phyloP scores from a whole-genome alignment of 2,113 vertebrate genomes.

The Naja naja region DNA sequence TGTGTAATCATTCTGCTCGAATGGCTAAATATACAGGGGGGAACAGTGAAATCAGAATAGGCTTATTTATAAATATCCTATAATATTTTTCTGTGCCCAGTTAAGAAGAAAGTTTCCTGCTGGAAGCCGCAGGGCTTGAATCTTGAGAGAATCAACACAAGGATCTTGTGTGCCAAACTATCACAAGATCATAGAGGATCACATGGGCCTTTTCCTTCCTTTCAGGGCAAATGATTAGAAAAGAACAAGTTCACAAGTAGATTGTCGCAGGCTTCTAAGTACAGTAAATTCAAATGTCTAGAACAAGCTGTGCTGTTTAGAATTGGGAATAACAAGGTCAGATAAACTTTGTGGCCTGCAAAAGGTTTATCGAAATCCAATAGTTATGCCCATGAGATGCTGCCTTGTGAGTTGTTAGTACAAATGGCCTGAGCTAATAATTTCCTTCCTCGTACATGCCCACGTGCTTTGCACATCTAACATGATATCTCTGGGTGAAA shows the following conservation, averaged over 20 bases:
- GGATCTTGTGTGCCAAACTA: not conserved
- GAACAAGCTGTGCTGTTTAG: not conserved
- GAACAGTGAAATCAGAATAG: not conserved
- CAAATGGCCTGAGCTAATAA: not conserved
- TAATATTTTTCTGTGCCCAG: not conserved
- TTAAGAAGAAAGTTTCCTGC: not conserved
- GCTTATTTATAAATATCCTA: not conserved
- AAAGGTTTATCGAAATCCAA: not conserved
- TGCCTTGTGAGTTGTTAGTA: not conserved
- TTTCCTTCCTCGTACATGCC: not conserved
- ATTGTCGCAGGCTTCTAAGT: not conserved
- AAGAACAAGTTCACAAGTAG: accelerated
- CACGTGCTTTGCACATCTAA: not conserved
- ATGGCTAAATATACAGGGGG: not conserved
- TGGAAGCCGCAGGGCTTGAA: not conserved
- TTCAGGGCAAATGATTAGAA: not conserved
- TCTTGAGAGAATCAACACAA: not conserved
- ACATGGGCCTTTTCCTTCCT: not conserved
- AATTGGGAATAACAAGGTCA: not conserved
- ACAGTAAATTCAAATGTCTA: not conserved
- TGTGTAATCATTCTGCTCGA: not conserved
- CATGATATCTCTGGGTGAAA: not conserved
- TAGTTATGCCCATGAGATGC: not conserved
- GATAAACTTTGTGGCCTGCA: not conserved
- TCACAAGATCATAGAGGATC: not conserved